These are phyloP conservation scores for Nephrotoma appendiculata DNA, from an alignment of 2,888 invertebrate genomes.

Conservation along the genomic window DNA sequence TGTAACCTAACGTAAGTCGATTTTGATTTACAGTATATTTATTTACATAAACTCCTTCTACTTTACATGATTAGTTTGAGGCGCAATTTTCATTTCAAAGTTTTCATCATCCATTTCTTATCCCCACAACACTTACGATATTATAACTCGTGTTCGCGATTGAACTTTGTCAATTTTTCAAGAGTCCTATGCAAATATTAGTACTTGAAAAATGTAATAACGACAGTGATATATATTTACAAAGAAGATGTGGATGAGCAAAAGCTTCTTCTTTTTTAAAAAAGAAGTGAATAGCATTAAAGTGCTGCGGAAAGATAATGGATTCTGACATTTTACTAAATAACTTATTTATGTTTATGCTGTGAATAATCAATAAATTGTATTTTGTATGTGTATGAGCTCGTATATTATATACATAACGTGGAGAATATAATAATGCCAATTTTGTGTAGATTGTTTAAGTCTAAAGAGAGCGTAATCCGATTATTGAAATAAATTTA, in stretches of 20 bases:
- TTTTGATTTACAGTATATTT: background rate
- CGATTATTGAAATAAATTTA: background rate
- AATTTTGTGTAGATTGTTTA: background rate
- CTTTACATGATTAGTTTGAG: background rate
- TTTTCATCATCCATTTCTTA: background rate
- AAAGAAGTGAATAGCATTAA: background rate
- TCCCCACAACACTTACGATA: background rate
- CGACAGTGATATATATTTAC: background rate
- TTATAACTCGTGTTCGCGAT: background rate
- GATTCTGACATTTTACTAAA: background rate
- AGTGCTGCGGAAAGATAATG: background rate
- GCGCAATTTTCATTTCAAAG: background rate
- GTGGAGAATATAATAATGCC: background rate
- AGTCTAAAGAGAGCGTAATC: background rate
- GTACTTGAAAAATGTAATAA: background rate
- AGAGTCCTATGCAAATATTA: background rate
- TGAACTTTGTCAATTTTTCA: background rate
- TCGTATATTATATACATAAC: background rate
- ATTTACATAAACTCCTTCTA: background rate
- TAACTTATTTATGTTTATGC: background rate
- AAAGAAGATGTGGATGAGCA: background rate
- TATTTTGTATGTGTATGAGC: background rate
- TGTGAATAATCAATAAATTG: background rate
- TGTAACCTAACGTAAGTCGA: background rate
- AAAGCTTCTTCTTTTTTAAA: background rate